phyloP scores from a whole-genome alignment of 2,888 invertebrate species.

The Cosmia pyralina region DNA sequence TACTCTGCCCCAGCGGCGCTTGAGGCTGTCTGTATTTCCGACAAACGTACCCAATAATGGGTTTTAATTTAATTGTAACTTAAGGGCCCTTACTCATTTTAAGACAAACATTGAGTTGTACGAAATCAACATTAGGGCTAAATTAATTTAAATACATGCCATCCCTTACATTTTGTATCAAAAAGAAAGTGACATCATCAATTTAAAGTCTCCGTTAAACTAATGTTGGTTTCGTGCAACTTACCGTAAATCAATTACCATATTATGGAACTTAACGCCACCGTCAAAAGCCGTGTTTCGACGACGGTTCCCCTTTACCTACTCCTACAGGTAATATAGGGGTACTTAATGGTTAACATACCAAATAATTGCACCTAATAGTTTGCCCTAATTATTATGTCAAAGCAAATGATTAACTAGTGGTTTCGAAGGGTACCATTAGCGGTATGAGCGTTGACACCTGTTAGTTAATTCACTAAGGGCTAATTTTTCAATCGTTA shows the following conservation, averaged over 20 bases:
- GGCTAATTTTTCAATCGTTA: too few species aligned
- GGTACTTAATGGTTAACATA: not conserved
- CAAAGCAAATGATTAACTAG: constrained; percentile 11
- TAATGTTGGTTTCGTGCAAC: too few species aligned
- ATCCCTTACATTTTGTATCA: too few species aligned
- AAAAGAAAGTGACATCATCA: too few species aligned
- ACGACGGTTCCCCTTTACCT: not conserved
- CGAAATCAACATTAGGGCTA: too few species aligned
- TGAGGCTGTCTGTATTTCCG: not conserved
- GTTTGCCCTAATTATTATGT: constrained; percentile 13
- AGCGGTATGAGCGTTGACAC: constrained; percentile 15
- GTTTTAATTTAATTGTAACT: too few species aligned
- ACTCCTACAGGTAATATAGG: not conserved
- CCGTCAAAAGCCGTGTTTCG: not conserved
- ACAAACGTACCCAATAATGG: not conserved
- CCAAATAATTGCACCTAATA: constrained; percentile 12
- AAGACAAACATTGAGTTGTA: too few species aligned
- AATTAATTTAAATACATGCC: too few species aligned
- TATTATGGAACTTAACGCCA: too few species aligned
- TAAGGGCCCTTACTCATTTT: too few species aligned
- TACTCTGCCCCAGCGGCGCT: not conserved
- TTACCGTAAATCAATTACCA: not conserved
- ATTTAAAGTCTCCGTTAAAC: too few species aligned
- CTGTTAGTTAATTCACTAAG: too few species aligned
- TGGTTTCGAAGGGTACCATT: constrained; percentile 27